Evolutionary conservation across 1,140 invertebrate genomes (phyloP).

Genomic region (Aradophagus sp.): DNA sequence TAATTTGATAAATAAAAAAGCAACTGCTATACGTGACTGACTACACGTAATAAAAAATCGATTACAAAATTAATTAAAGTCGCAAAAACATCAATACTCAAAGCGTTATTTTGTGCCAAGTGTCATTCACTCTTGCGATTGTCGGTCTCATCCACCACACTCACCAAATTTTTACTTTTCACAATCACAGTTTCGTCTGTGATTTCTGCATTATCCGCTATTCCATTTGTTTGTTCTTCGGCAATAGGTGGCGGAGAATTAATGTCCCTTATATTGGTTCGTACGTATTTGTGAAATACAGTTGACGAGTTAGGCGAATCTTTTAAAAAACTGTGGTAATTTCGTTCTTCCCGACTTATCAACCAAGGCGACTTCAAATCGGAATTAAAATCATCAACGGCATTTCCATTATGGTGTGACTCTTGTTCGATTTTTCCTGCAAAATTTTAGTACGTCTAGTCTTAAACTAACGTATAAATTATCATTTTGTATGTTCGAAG

Average conservation of each 20-base stretch:
- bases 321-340: conserved; percentile 19
- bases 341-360: conserved; percentile 43
- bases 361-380: conserved; percentile 50
- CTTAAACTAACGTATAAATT: too few species aligned
- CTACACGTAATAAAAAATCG: too few species aligned
- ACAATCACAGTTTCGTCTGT: conserved; percentile 27
- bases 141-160: conserved; percentile 25
- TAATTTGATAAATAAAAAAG: too few species aligned
- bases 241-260: conserved; percentile 11
- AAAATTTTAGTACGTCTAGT: too few species aligned
- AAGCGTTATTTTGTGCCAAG: neutral
- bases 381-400: conserved; percentile 15
- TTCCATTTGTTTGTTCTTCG: conserved; percentile 24
- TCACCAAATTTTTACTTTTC: conserved; percentile 44
- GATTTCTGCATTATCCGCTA: conserved; percentile 6
- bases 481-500: too few species aligned
- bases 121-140: conserved; percentile 18
- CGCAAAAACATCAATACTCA: too few species aligned
- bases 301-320: conserved; percentile 20
- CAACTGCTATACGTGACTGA: too few species aligned
- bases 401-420: too few species aligned
- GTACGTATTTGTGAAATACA: conserved; percentile 34
- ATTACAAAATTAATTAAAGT: too few species aligned
- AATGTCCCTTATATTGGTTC: conserved; percentile 29
- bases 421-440: conserved; percentile 2